phyloP scores from a whole-genome alignment of 2,797 vertebrate species.

The Cheirogaleus major region DNA sequence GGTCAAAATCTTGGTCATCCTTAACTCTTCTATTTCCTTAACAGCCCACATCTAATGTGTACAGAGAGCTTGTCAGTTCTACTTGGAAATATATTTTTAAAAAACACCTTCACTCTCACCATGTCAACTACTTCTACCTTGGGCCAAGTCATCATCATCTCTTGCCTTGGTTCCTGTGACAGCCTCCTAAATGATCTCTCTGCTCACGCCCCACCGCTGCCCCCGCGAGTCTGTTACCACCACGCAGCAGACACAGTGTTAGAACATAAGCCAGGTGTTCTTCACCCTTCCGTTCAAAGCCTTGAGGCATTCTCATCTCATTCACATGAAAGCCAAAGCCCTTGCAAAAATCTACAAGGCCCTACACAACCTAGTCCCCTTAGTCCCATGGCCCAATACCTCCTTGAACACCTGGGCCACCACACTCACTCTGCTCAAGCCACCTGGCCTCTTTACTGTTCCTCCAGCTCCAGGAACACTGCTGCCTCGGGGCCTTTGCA shows the following conservation, averaged over 20 bases:
- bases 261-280: neutral
- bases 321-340: neutral
- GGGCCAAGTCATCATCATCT: fast-evolving
- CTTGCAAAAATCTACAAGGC: neutral
- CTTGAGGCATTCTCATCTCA: neutral
- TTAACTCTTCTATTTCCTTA: neutral
- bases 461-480: neutral
- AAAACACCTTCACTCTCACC: too few relatives aligned
- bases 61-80: neutral
- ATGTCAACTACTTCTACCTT: fast-evolving
- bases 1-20: neutral
- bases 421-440: too few relatives aligned
- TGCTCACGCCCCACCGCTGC: too few relatives aligned
- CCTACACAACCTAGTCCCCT: fast-evolving
- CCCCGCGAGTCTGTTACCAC: neutral
- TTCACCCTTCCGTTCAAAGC: neutral
- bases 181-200: neutral
- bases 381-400: fast-evolving
- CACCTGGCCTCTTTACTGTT: too few relatives aligned
- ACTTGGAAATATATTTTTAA: neutral
- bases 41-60: neutral
- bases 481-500: neutral
- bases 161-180: fast-evolving
- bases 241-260: neutral
- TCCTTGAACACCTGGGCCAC: neutral